Evolutionary conservation across 2,113 vertebrate species (phyloP), one percentile per base, ranked within the genome.

Genomic region (Carlito syrichta): DNA sequence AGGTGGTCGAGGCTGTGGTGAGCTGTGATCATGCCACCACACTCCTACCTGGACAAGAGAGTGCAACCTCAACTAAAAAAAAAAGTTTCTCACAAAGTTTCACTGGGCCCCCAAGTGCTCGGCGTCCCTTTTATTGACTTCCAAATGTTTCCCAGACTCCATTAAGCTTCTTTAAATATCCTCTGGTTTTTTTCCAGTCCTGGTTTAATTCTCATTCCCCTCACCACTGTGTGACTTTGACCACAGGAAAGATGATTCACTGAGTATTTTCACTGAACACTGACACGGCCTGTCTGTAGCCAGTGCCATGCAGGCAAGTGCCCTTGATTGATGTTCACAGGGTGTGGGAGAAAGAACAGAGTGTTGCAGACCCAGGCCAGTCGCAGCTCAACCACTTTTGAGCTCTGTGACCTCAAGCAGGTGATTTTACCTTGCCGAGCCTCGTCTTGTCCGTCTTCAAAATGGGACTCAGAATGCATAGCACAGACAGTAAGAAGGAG

Each of bases 371-470:
- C 54, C 40, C 40, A 5, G 25, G 19, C 54, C n/a, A 13, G 10
- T 38, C 74, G 38, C 40, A 69, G 74, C 58, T 58, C 7, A 17
- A 11, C 22, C 23, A 12, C 45, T 48, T 52, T 83, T 27, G 69
- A 76, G 69, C 89, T 43, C 5, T 32, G 23, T 82, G 66, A 71
- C 19, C 17, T 23, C 66, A 48, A 77, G 30, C 71, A 71, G 79
- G 62, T 66, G 22, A 38, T 62, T 58, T 56, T 27, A 69, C n/a
- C 10, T 69, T 22, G 23, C 27, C 50, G 69, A 88, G 38, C 52
- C 82, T 91, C 94, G 25, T 58, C 66, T 91, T 74, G 56, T 27
- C 68, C 8, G 27, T 52, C 85, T 86, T 76, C 63, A 40, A 58
- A 58, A 87, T 81, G 76, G 50, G 19, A 60, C 48, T 13, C 9